A percentile compares a stretch with the other conserved stretches of the same genome.
Evolutionary conservation across 2,888 invertebrate genomes (phyloP).

Genomic region (Halocaridina rubra): DNA sequence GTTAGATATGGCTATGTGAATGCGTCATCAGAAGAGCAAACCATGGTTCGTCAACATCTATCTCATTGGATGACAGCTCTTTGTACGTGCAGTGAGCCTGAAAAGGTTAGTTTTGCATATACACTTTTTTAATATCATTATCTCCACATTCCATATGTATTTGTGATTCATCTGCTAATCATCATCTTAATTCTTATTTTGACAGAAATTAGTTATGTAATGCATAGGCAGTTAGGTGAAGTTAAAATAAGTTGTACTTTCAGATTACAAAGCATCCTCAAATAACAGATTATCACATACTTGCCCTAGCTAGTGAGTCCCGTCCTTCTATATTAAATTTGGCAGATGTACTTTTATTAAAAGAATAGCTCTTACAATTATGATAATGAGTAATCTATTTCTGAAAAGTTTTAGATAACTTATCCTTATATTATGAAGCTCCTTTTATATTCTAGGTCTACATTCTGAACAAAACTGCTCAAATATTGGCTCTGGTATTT

Average conservation of each 20-base stretch:
- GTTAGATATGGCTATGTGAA: constrained; percentile 19
- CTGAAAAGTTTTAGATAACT: neutral
- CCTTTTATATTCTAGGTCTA: constrained; percentile 66
- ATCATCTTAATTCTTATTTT: too few relatives aligned
- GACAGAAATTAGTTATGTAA: neutral
- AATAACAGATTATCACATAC: neutral
- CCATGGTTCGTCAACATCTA: constrained; percentile 47
- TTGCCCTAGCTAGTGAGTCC: neutral
- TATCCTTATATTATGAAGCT: neutral
- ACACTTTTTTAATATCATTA: neutral
- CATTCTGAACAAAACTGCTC: constrained; percentile 73
- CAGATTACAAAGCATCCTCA: neutral
- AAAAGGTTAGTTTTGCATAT: too few relatives aligned
- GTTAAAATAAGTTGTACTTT: neutral
- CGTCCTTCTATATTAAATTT: neutral
- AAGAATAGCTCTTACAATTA: neutral
- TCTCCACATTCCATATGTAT: too few relatives aligned
- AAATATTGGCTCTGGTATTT: constrained; percentile 72
- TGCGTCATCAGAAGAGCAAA: constrained; percentile 36
- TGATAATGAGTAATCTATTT: too few relatives aligned
- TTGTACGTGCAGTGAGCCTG: constrained; percentile 39
- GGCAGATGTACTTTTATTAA: neutral
- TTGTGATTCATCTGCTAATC: too few relatives aligned
- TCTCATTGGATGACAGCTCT: constrained; percentile 59
- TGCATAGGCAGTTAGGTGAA: too few relatives aligned